Evolutionary conservation across 2,888 invertebrate genomes (phyloP).

Genomic region (Lissonota sp.): DNA sequence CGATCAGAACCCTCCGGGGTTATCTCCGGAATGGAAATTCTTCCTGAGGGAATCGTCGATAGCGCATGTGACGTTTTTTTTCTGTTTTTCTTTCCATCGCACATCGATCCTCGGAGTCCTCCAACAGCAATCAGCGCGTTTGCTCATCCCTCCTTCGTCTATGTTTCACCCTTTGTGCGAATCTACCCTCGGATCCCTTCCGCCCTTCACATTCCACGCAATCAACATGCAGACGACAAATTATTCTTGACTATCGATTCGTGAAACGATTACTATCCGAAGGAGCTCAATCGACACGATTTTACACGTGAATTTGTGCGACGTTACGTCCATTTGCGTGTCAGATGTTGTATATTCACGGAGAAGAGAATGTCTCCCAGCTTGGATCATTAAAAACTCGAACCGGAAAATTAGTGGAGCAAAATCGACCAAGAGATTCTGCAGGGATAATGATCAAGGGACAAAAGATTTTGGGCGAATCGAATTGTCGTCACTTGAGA

Average conservation of each 20-base stretch:
- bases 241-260: slow-evolving; percentile 53
- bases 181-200: neutral
- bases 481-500: no score
- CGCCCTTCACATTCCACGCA: slow-evolving; percentile 30
- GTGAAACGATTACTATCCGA: slow-evolving; percentile 8
- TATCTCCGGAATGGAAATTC: slow-evolving; percentile 9
- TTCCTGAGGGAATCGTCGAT: slow-evolving; percentile 37
- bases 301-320: neutral
- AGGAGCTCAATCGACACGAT: no score
- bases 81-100: slow-evolving; percentile 37
- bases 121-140: slow-evolving; percentile 14
- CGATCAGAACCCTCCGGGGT: no score
- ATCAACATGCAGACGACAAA: slow-evolving; percentile 45
- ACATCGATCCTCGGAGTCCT: slow-evolving; percentile 32
- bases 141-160: slow-evolving; percentile 7
- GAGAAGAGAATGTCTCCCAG: neutral
- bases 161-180: slow-evolving; percentile 18
- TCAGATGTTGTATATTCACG: neutral
- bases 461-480: no score
- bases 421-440: no score
- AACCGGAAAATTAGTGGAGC: slow-evolving; percentile 59
- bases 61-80: slow-evolving; percentile 33
- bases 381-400: slow-evolving; percentile 47
- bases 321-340: no score
- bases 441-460: no score